Base-by-base conservation (phyloP, 1,140 invertebrate species). In the Berghia stephanieae region DNA sequence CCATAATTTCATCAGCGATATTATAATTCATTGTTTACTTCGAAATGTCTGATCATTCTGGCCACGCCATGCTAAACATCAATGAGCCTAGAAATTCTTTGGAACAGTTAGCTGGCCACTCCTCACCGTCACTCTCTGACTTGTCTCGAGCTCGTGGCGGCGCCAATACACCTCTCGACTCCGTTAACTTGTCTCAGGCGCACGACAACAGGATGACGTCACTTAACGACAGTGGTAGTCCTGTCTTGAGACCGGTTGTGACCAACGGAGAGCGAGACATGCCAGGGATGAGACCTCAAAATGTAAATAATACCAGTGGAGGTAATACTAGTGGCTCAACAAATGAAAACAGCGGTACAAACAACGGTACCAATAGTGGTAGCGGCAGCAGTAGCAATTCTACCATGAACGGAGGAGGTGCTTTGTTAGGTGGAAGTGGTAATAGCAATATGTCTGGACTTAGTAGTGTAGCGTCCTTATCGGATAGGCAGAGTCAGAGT, bases 21-120 rank as follows among this genome's bases (percentile, higher is more conserved):
- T n/a, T n/a, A n/a, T n/a, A n/a, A n/a, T n/a, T n/a, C n/a, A n/a
- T n/a, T n/a, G n/a, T n/a, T n/a, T n/a, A n/a, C n/a, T n/a, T n/a
- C n/a, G n/a, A n/a, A n/a, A 57, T 73, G 71, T 46, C 71, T 31
- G 71, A 73, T 18, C 71, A 73, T 60, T 46, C 71, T 4, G 72
- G 52, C 43, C 72, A 75, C 55, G 40, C 38, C 44, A 74, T 74
- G 71, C 55, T 75, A 10, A 57, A 63, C 34, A 36, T 75, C 4
- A 75, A 57, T 42, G 72, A 75, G 38, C 60, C 72, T 0, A 40
- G 55, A 16, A 75, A 34, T 27, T 63, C 72, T 3, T n/a, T 75
- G 21, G 72, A 75, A 57, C 72, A 75, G 36, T 42, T 75, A 31
- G 72, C 72, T 4, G 72, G 72, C 6, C 72, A 75, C 55, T 63